These are phyloP conservation scores for Bombyx mandarina DNA, from an alignment of 1,140 invertebrate species.

Conservation along the genomic window DNA sequence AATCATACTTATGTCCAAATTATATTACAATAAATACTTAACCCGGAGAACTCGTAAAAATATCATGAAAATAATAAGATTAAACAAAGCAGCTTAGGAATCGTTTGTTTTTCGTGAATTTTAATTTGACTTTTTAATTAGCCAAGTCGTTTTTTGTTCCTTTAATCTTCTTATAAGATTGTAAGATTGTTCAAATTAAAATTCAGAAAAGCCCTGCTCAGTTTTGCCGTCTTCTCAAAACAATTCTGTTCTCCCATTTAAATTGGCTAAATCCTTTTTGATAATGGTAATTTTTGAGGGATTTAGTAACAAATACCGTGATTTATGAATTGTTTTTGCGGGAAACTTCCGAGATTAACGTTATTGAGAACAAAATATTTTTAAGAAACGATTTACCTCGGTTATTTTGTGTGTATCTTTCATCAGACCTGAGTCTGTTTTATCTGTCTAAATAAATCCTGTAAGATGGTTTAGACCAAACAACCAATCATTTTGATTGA, in stretches of 20 bases:
- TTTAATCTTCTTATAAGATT: slow-evolving; percentile 55
- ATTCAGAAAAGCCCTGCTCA: slow-evolving; percentile 35
- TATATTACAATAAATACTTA: too few species aligned
- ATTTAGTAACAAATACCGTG: slow-evolving; percentile 1
- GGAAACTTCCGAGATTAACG: neutral
- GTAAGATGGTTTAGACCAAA: too few species aligned
- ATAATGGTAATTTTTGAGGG: slow-evolving; percentile 12
- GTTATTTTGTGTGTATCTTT: too few species aligned
- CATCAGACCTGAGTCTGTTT: too few species aligned
- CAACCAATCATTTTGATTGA: too few species aligned
- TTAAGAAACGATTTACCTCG: too few species aligned
- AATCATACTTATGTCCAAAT: too few species aligned
- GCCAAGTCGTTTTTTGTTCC: slow-evolving; percentile 31
- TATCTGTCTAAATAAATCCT: too few species aligned
- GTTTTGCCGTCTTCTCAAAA: slow-evolving; percentile 31
- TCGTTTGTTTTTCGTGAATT: slow-evolving; percentile 25
- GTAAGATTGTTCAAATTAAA: slow-evolving; percentile 51
- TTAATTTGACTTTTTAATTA: slow-evolving; percentile 59
- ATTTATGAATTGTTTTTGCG: neutral
- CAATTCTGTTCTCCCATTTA: slow-evolving; percentile 24
- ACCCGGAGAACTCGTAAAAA: too few species aligned
- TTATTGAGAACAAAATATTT: too few species aligned
- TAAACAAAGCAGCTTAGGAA: neutral
- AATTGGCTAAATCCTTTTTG: slow-evolving; percentile 16
- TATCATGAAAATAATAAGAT: too few species aligned